phyloP scores from a whole-genome alignment of 2,797 vertebrate genomes.

The Mormyrops attenuatus region DNA sequence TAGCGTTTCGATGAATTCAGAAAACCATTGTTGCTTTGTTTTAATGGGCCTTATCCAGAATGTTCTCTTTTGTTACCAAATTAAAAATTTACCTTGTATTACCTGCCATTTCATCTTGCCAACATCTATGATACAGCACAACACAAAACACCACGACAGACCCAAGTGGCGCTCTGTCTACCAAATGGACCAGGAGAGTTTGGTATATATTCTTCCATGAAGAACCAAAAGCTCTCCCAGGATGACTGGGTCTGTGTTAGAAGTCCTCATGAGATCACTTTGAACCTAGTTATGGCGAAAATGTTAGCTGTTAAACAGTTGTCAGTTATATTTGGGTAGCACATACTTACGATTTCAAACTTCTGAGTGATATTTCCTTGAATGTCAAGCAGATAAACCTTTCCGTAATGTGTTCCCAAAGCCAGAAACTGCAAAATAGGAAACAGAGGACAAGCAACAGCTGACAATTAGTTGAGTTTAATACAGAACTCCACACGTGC shows the following conservation, averaged over 20 bases:
- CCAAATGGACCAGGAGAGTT: neutral
- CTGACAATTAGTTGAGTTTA: neutral
- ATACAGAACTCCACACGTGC: neutral
- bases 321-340: neutral
- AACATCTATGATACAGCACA: neutral
- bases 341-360: slow-evolving; percentile 94
- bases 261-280: neutral
- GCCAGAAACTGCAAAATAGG: slow-evolving; percentile 81
- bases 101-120: neutral
- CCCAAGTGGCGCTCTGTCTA: neutral
- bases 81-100: neutral
- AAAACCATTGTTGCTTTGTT: neutral
- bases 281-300: neutral
- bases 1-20: neutral
- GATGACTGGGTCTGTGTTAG: neutral
- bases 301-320: neutral
- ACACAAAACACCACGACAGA: neutral
- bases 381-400: slow-evolving; percentile 92
- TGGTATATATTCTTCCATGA: neutral
- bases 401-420: slow-evolving; percentile 93
- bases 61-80: neutral
- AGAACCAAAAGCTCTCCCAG: neutral
- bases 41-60: neutral
- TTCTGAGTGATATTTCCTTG: slow-evolving; percentile 95
- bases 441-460: slow-evolving; percentile 21